Evolutionary conservation across 2,113 vertebrate genomes (phyloP), one percentile per base, ranked within the genome.

Genomic region (Pollimyrus isidori): DNA sequence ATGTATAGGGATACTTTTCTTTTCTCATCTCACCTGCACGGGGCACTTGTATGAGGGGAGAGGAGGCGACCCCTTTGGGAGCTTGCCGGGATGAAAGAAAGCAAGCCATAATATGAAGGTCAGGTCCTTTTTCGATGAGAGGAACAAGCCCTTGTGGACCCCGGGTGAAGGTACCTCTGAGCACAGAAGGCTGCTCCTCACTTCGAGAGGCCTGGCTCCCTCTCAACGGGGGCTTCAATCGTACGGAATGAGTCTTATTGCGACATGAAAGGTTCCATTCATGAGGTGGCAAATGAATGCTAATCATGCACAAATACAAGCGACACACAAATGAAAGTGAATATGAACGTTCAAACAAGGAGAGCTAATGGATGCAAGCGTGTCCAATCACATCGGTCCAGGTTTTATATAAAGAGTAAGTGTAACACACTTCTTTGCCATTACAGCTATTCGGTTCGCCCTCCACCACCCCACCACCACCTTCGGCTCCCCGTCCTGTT

Each of bases 41-140:
- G 92, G 92, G 90, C 73, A 91, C 90, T 80, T 45, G 91, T 92
- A 89, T 17, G 10, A 58, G 35, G 84, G 65, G 52, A 10, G 23
- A 82, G 89, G 82, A 49, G 83, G 30, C 7, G 26, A 35, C 48
- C 50, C 35, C 45, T 83, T 35, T 45, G 58, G 73, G n/a, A 23
- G 69, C 42, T 53, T 23, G 23, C 42, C 19, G 4, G 17, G 76
- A 30, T 21, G 17, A 50, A 85, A 19, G 35, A 69, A 86, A 90
- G 89, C 69, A 50, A 88, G 69, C 13, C 26, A 86, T 92, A 92
- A 92, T 92, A 90, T 87, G 91, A 93, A 91, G 92, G 35, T 62
- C 80, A 48, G 87, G 21, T 39, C 87, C 80, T 50, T 53, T 83
- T 26, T 45, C 11, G 15, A 58, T 11, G 21, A 15, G 48, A 23